Conservation (phyloP, 1,140 invertebrate genomes). For the Rhagoletis pomonella region DNA sequence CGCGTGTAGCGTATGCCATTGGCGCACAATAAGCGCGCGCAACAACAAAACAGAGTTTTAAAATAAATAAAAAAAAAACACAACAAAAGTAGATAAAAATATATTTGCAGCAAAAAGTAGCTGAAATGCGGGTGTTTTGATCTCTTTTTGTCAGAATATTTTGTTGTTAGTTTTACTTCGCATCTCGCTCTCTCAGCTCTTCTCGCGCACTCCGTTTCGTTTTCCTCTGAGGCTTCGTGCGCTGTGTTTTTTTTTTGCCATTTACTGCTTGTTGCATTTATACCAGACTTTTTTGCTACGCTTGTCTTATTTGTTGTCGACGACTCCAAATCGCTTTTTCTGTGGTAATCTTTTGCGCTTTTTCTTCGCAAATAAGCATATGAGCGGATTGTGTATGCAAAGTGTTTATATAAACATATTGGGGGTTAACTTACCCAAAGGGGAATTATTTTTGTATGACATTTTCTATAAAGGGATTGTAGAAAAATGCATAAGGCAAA, state of each 20-base stretch:
- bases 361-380: neutral
- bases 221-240: neutral
- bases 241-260: neutral
- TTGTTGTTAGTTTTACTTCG: neutral
- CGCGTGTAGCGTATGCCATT: constrained; percentile 10
- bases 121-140: neutral
- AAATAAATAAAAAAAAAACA: neutral
- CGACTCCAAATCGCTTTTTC: neutral
- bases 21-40: neutral
- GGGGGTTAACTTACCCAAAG: neutral
- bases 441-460: neutral
- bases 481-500: neutral
- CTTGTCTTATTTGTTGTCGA: neutral
- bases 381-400: constrained; percentile 13
- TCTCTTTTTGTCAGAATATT: neutral
- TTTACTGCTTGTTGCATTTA: constrained; percentile 37
- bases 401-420: neutral
- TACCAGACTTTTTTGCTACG: neutral
- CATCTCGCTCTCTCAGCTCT: neutral
- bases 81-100: neutral
- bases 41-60: neutral
- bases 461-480: neutral
- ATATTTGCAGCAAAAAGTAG: too few relatives aligned
- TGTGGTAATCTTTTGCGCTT: neutral
- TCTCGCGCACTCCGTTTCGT: neutral